These are phyloP conservation scores for Valencia hispanica DNA, from an alignment of 2,797 vertebrate species.

Conservation along the genomic window DNA sequence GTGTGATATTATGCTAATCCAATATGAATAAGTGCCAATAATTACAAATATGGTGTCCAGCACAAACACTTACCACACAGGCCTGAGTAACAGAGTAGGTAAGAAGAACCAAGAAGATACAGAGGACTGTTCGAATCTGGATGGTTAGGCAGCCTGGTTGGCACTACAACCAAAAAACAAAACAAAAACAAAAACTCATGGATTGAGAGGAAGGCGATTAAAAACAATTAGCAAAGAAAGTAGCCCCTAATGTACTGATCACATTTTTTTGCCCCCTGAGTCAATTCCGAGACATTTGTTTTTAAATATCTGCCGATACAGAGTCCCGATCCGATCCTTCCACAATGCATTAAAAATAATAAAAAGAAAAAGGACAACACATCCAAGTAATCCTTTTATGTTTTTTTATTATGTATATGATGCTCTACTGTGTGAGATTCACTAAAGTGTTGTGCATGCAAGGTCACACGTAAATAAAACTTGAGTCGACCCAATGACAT, in stretches of 20 bases:
- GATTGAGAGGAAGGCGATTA: neutral
- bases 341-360: too few relatives aligned
- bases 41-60: neutral
- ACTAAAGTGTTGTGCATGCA: too few relatives aligned
- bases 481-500: too few relatives aligned
- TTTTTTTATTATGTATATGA: too few relatives aligned
- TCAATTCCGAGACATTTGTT: too few relatives aligned
- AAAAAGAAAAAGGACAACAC: too few relatives aligned
- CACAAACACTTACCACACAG: slow-evolving; percentile 89
- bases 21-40: neutral
- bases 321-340: too few relatives aligned
- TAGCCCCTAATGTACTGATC: slow-evolving; percentile 57
- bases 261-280: too few relatives aligned
- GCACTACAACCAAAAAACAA: slow-evolving; percentile 82
- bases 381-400: too few relatives aligned
- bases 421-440: too few relatives aligned
- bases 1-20: neutral
- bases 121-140: slow-evolving; percentile 93
- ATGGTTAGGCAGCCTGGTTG: slow-evolving; percentile 97
- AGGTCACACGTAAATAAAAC: too few relatives aligned
- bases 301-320: too few relatives aligned
- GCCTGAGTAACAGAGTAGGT: slow-evolving; percentile 94
- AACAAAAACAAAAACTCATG: neutral
- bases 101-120: slow-evolving; percentile 90
- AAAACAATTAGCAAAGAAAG: slow-evolving; percentile 35